A percentile compares a stretch with the other conserved stretches of the same genome.
These are phyloP conservation scores for Rutilus rutilus DNA, from an alignment of 2,113 vertebrate genomes.

Conservation along the genomic window DNA sequence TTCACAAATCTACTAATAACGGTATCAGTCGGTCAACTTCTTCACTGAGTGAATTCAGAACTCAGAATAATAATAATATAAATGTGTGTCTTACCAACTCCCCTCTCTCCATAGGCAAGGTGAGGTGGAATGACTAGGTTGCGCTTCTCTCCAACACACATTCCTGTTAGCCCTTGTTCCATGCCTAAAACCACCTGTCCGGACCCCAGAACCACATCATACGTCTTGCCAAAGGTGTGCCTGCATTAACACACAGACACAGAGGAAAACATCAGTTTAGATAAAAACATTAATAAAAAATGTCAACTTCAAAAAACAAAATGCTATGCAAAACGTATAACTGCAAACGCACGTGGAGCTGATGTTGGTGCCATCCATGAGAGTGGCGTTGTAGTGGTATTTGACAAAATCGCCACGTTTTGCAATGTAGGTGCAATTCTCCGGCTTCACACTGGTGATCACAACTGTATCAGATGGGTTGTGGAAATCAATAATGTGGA, in stretches of 20 bases:
- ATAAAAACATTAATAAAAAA: background rate
- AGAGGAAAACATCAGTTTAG: background rate
- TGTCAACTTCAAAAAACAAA: background rate
- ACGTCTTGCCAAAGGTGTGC: slow-evolving; percentile 90
- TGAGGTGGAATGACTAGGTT: slow-evolving; percentile 89
- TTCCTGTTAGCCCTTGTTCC: slow-evolving; percentile 91
- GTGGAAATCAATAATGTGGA: slow-evolving; percentile 95
- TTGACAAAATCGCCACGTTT: slow-evolving; percentile 97
- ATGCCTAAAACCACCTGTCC: slow-evolving; percentile 94
- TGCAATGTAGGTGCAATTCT: slow-evolving; percentile 79
- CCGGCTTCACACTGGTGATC: slow-evolving; percentile 82
- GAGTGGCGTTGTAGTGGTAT: slow-evolving; percentile 94
- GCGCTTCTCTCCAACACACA: slow-evolving; percentile 94
- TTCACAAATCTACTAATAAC: too few species aligned
- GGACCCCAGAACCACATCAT: slow-evolving; percentile 91
- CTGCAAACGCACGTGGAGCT: slow-evolving; percentile 90
- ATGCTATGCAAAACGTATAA: background rate
- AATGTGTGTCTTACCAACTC: slow-evolving; percentile 83
- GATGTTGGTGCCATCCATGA: slow-evolving; percentile 91
- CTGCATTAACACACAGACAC: slow-evolving; percentile 67
- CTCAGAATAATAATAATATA: too few species aligned
- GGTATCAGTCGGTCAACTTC: too few species aligned
- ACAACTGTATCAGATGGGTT: slow-evolving; percentile 87
- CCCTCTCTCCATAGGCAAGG: slow-evolving; percentile 92
- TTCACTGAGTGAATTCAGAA: too few species aligned